Evolutionary conservation across 1,140 invertebrate species (phyloP).

Genomic region (Tetramorium simillimum): DNA sequence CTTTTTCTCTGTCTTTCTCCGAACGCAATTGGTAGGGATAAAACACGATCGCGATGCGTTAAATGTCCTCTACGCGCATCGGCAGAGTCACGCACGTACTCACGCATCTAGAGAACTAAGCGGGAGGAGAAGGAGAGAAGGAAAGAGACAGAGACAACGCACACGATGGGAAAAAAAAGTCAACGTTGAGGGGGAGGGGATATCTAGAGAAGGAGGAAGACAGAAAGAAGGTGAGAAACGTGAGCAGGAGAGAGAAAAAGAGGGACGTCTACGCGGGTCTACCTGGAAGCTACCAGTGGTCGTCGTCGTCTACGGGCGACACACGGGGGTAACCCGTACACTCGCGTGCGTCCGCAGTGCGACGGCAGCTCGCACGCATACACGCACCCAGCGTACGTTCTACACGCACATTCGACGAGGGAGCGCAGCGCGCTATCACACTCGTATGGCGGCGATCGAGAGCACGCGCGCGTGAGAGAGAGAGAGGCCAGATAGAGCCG

Average conservation of each 20-base stretch:
- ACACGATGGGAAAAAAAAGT: constrained; percentile 26
- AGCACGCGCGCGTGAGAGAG: constrained; percentile 29
- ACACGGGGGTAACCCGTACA: constrained; percentile 66
- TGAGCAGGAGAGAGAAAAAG: constrained; percentile 1
- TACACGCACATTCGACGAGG: constrained; percentile 28
- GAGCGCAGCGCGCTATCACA: constrained; percentile 68
- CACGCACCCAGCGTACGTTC: constrained; percentile 14
- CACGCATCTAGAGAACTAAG: constrained; percentile 63
- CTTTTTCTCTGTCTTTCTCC: background rate
- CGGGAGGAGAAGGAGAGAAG: constrained; percentile 35
- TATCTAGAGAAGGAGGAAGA: constrained; percentile 9
- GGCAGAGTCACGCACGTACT: constrained; percentile 70
- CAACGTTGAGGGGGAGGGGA: background rate
- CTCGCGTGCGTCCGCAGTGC: constrained; percentile 44
- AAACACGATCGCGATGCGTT: constrained; percentile 67
- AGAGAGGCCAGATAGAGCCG: constrained; percentile 34
- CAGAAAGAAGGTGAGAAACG: background rate
- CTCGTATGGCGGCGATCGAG: constrained; percentile 76
- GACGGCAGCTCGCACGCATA: background rate
- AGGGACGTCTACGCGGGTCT: constrained; percentile 44
- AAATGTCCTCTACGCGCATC: constrained; percentile 62
- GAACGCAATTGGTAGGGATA: constrained; percentile 40
- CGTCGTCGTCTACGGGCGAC: constrained; percentile 64
- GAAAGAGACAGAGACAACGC: constrained; percentile 14
- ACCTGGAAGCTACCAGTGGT: constrained; percentile 67